Percentiles rank a stretch among this genome's conserved stretches.
Evolutionary conservation across 2,888 invertebrate species (phyloP).

Genomic region (Trilocha varians): DNA sequence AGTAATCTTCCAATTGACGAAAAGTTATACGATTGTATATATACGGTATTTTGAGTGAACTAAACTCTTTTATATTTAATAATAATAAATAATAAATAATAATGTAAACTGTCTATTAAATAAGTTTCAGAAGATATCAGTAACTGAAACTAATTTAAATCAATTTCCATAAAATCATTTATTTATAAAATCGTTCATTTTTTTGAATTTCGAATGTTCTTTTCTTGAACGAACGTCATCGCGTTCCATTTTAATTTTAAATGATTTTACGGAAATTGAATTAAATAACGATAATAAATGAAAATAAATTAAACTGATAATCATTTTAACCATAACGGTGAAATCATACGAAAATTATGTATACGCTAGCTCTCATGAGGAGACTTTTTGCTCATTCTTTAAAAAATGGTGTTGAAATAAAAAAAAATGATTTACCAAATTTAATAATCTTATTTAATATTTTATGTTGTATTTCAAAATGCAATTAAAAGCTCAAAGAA

Average conservation of each 20-base stretch:
- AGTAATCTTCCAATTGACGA: slow-evolving; percentile 64
- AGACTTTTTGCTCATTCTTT: slow-evolving; percentile 76
- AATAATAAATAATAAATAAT: slow-evolving; percentile 35
- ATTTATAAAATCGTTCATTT: not conserved
- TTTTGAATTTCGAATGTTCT: slow-evolving; percentile 2
- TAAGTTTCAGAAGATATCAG: slow-evolving; percentile 59
- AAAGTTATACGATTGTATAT: slow-evolving; percentile 68
- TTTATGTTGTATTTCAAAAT: slow-evolving; percentile 88
- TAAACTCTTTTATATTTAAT: slow-evolving; percentile 68
- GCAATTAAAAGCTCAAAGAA: slow-evolving; percentile 90
- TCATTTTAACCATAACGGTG: slow-evolving; percentile 75
- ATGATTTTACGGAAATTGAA: slow-evolving; percentile 24
- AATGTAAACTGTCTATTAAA: slow-evolving; percentile 61
- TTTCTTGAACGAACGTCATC: not conserved
- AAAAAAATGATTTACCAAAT: slow-evolving; percentile 80
- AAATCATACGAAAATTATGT: slow-evolving; percentile 79
- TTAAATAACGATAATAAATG: slow-evolving; percentile 9
- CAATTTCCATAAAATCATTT: slow-evolving; percentile 24
- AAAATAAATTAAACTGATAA: slow-evolving; percentile 45
- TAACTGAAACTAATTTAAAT: slow-evolving; percentile 17
- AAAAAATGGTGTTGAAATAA: slow-evolving; percentile 69
- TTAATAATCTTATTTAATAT: slow-evolving; percentile 85
- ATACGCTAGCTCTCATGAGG: slow-evolving; percentile 82
- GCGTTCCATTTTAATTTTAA: slow-evolving; percentile 11
- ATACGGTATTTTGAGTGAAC: slow-evolving; percentile 62